Evolutionary conservation across 1,140 invertebrate species (phyloP).

Genomic region (Pararge aegeria): DNA sequence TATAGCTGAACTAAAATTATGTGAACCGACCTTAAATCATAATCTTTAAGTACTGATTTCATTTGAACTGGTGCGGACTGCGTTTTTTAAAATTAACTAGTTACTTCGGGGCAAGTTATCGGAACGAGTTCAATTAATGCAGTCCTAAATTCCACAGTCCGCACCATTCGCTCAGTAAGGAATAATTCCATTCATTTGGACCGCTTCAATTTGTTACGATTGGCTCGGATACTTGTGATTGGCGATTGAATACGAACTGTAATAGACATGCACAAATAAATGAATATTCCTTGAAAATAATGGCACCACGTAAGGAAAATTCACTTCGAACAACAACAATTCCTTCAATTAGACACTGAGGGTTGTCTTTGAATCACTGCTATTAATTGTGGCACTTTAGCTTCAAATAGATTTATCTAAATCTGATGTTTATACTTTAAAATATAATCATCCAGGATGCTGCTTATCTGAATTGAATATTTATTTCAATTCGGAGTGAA

Average conservation of each 20-base stretch:
- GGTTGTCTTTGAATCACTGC: too few species aligned
- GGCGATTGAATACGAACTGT: neutral
- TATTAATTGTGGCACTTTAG: too few species aligned
- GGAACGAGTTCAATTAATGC: neutral
- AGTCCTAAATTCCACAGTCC: conserved; percentile 5
- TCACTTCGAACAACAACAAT: conserved; percentile 18
- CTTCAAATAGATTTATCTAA: too few species aligned
- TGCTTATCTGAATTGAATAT: too few species aligned
- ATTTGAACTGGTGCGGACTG: conserved; percentile 3
- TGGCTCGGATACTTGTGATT: neutral
- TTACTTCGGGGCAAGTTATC: neutral
- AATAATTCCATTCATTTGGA: conserved; percentile 18
- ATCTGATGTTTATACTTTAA: too few species aligned
- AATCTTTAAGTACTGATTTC: conserved; percentile 7
- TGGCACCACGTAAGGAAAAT: conserved; percentile 15
- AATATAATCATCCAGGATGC: too few species aligned
- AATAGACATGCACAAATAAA: conserved; percentile 12
- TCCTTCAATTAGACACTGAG: too few species aligned
- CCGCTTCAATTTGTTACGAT: neutral
- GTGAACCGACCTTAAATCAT: neutral
- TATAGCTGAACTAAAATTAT: too few species aligned
- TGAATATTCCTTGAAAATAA: conserved; percentile 18
- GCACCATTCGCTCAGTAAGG: conserved; percentile 15
- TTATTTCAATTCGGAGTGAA: too few species aligned
- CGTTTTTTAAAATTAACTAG: neutral